Evolutionary conservation across 2,797 vertebrate species (phyloP).

Genomic region (Holocentrus rufus): DNA sequence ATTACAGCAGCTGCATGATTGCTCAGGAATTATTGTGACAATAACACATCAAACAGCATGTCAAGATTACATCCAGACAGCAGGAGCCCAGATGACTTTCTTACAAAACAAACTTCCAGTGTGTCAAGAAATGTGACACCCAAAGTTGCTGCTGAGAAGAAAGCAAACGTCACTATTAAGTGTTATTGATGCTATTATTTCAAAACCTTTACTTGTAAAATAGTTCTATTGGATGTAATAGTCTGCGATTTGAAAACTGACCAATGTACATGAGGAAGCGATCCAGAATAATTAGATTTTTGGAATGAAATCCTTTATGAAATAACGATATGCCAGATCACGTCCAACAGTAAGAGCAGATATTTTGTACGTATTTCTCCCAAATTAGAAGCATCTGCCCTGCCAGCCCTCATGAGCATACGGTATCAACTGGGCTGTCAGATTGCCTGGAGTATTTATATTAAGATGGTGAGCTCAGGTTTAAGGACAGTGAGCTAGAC

Average conservation of each 20-base stretch:
- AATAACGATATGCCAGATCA: conserved; percentile 1
- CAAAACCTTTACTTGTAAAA: not conserved
- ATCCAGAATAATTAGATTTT: not conserved
- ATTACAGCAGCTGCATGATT: not conserved
- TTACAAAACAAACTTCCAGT: conserved; percentile 8
- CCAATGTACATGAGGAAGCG: not conserved
- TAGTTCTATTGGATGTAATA: not conserved
- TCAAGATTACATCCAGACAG: not conserved
- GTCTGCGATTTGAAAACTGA: too few species aligned
- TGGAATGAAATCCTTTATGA: not conserved
- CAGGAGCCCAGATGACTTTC: conserved; percentile 10
- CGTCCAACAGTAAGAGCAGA: not conserved
- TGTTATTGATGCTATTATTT: not conserved
- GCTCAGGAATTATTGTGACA: conserved; percentile 2
- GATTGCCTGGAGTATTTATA: conserved; percentile 39
- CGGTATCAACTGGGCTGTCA: conserved; percentile 40
- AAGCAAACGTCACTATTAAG: not conserved
- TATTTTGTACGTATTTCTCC: conserved; percentile 26
- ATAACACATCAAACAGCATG: not conserved
- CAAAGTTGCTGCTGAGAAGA: not conserved
- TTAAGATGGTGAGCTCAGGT: conserved; percentile 17
- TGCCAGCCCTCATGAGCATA: conserved; percentile 30
- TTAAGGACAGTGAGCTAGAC: conserved; percentile 36
- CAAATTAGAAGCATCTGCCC: conserved; percentile 34
- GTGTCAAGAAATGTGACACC: not conserved